Base-by-base conservation (phyloP, 53 echinoderm and acorn worm species). In the Mesocentrotus franciscanus region DNA sequence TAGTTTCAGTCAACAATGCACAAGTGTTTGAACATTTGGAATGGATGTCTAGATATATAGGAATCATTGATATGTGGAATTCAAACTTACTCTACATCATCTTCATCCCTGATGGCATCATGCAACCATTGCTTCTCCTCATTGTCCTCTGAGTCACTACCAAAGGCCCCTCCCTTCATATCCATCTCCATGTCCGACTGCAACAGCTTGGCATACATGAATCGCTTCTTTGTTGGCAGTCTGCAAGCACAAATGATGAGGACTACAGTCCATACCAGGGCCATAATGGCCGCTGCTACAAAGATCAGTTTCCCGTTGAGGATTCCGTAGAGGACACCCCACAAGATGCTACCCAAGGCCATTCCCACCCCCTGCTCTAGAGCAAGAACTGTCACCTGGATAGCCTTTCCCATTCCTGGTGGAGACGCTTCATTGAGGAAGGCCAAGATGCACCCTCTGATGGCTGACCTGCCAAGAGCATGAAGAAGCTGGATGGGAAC, bases 131-230 rank as follows among this genome's bases (percentile, higher is more conserved):
- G 85, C 87, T 94, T 71, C 87, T 94, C 85, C 30, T 85, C 87
- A 85, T 62, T 62, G 39, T 94, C 95, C 42, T 94, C 95, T 5
- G 95, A 94, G 42, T 94, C 95, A 36, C 95, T 94, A 6, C 71
- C 30, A 35, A 66, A 59, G 16, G 22, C 66, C 3, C 64, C 95
- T 74, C 57, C 75, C 60, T 78, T 93, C 95, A 94, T 94, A 22
- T 94, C 95, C 95, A 94, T 94, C 95, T 94, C 95, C 95, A 94
- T 94, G 55, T 94, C 95, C 1, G 95, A 94, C 32, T 94, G 96
- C 78, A 99, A 90, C 60, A 99, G 96, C 60, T 97, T 97, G 17
- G 99, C 96, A 90, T 99, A 99, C 92, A 97, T 97, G 66, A 97
- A 95, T 17, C 90, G 97, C 94, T 96, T 97, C 95, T 97, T 97